Evolutionary conservation across 2,888 invertebrate genomes (phyloP), one percentile per base, ranked within the genome.

Genomic region (Ametastegia equiseti): DNA sequence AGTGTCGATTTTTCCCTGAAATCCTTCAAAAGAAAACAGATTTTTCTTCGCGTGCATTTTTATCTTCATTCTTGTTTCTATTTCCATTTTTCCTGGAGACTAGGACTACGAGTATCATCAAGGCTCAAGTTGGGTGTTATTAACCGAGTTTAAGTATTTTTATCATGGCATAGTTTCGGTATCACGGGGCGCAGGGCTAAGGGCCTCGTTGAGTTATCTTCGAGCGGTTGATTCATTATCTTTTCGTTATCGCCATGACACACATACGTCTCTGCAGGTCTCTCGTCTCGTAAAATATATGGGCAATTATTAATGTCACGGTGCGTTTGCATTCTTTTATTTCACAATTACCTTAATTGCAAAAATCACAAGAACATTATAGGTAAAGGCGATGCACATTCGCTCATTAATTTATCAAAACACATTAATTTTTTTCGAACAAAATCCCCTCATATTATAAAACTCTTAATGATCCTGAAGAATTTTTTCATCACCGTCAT

Each of bases 151-250:
- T 73, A 77, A 54, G 60, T 77, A 81, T 81, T 81, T 81, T 81
- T 81, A 81, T 81, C 81, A 23, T 75, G 77, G 75, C 81, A 81
- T 77, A 81, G 81, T 81, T 81, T 81, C 75, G 81, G 81, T 81
- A 81, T 81, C 81, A 75, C 77, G 57, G 81, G 80, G 54, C 80
- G 57, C 81, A 81, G 81, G 81, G 79, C 78, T 69, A 81, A 81
- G 81, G 81, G 81, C 81, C 79, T 81, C 63, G 45, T 39, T 27
- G 57, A 81, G 79, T 81, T 81, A 81, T 81, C 81, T 79, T 57
- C 13, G 27, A 42, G 81, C n/a, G n/a, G n/a, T 67, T 81, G 81
- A 81, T 81, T 81, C 78, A 81, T 81, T 60, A 79, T 79, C 81
- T 65, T 47, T 11, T 33, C 78, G 69, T 81, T 81, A 81, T 81